These are phyloP conservation scores for Allolobophora icterica DNA, from an alignment of 2,888 invertebrate genomes.

Conservation along the genomic window DNA sequence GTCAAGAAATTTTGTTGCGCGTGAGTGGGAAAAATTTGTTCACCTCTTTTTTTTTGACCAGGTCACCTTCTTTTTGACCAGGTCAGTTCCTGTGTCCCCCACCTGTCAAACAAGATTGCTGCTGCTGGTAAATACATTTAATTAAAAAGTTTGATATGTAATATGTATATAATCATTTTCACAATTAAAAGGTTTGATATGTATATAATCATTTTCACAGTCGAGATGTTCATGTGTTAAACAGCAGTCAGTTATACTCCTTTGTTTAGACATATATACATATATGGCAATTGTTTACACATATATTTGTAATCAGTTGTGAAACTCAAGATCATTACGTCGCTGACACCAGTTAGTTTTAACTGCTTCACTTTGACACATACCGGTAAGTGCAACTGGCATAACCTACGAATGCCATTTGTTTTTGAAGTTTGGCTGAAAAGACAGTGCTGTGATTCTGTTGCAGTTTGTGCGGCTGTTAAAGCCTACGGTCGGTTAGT, in stretches of 20 bases:
- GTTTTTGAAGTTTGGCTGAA: background rate
- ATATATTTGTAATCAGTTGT: background rate
- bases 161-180: too few species aligned
- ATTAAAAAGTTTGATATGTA: too few species aligned
- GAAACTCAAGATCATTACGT: background rate
- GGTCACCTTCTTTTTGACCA: too few species aligned
- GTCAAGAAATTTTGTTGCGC: too few species aligned
- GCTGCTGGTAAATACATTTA: too few species aligned
- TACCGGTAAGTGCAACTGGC: background rate
- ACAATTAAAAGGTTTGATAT: too few species aligned
- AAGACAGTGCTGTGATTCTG: background rate
- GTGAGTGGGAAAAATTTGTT: too few species aligned
- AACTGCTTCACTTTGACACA: slow-evolving; percentile 7
- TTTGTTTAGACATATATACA: background rate
- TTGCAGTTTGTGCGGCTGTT: slow-evolving; percentile 76
- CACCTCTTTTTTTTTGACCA: too few species aligned
- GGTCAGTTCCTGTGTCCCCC: too few species aligned
- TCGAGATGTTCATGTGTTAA: too few species aligned
- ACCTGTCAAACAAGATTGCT: too few species aligned
- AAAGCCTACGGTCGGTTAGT: slow-evolving; percentile 76
- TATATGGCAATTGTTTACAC: background rate
- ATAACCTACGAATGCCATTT: background rate
- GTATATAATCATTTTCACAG: too few species aligned
- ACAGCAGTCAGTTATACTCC: background rate
- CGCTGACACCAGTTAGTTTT: background rate